Percentiles rank a stretch among this genome's conserved stretches.
phyloP scores from a whole-genome alignment of 64 coral and sea anemone species.

The Montipora cactus region DNA sequence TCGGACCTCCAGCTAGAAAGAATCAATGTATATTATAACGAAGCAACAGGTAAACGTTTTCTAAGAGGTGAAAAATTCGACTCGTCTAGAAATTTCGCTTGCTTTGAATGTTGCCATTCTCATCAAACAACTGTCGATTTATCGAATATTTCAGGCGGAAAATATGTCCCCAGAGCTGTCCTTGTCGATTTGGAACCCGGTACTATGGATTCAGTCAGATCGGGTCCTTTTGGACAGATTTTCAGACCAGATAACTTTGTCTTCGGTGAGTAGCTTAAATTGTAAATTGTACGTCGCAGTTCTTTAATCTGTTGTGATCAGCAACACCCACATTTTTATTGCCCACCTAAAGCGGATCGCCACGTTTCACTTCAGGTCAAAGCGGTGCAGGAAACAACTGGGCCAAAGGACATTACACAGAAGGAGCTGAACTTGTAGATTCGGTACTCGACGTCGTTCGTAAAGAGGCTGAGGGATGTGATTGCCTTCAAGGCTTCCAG shows the following conservation, averaged over 20 bases:
- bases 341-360: not conserved
- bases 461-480: conserved; percentile 61
- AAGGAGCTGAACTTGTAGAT: conserved; percentile 58
- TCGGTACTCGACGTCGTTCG: conserved; percentile 64
- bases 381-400: conserved; percentile 71
- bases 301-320: not conserved
- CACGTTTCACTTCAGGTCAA: conserved; percentile 41
- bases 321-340: not conserved
- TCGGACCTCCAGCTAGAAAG: conserved; percentile 68
- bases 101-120: too few relatives aligned
- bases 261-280: conserved; percentile 45
- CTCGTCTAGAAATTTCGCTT: not conserved
- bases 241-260: conserved; percentile 72
- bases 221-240: conserved; percentile 52
- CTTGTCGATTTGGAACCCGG: conserved; percentile 68
- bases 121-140: not conserved
- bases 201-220: conserved; percentile 74
- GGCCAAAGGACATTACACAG: conserved; percentile 71
- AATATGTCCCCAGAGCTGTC: conserved; percentile 67
- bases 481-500: conserved; percentile 72
- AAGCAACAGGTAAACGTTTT: conserved; percentile 39
- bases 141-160: conserved; percentile 18
- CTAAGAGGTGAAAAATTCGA: not conserved
- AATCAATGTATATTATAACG: conserved; percentile 68
- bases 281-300: not conserved